Percentiles rank a stretch among this genome's conserved stretches.
phyloP scores from a whole-genome alignment of 1,140 invertebrate species.

The Pseudoatta argentina region DNA sequence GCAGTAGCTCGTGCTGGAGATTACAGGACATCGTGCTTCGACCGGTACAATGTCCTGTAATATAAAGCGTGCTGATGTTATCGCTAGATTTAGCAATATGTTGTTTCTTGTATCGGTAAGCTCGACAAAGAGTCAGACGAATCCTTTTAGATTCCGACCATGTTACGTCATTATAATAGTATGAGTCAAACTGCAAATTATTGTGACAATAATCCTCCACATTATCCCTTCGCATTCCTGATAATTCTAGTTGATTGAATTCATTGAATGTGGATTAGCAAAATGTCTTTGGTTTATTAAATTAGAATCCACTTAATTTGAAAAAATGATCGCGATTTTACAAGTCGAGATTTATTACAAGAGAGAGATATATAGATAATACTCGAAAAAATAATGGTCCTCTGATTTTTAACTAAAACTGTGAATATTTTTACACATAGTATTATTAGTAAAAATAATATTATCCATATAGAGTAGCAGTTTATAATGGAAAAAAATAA shows the following conservation, averaged over 20 bases:
- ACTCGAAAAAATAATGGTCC: not conserved
- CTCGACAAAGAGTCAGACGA: conserved; percentile 30
- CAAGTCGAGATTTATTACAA: not conserved
- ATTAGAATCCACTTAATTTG: not conserved
- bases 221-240: not conserved
- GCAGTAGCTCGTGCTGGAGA: not conserved
- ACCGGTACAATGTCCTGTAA: too few species aligned
- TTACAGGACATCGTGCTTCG: not conserved
- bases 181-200: not conserved
- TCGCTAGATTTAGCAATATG: conserved; percentile 8
- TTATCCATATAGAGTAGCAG: too few species aligned
- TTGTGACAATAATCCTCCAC: not conserved
- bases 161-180: not conserved
- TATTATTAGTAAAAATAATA: too few species aligned
- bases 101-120: not conserved
- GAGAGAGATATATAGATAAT: not conserved
- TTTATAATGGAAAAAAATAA: too few species aligned
- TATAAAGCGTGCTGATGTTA: conserved; percentile 27
- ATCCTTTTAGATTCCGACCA: conserved; percentile 1
- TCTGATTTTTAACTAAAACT: too few species aligned
- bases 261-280: not conserved
- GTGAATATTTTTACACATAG: too few species aligned
- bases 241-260: conserved; percentile 1
- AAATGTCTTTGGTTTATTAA: not conserved
- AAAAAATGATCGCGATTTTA: not conserved